Conservation (phyloP, 2,888 invertebrate genomes). For the Tachina lurida region DNA sequence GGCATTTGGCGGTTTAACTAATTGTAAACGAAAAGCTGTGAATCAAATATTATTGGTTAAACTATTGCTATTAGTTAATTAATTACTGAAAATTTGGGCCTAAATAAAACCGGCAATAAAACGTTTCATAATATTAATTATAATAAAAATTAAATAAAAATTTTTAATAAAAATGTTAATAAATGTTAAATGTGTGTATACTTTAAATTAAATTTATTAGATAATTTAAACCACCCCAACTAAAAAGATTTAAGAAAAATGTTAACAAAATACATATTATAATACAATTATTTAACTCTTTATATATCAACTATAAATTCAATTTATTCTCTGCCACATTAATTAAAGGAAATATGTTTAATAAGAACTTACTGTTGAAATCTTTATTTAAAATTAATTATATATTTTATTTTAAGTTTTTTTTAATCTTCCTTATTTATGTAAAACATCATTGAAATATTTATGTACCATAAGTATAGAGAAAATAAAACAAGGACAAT, state of each 20-base stretch:
- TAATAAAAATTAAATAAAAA: background rate
- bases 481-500: constrained; percentile 43
- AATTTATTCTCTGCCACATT: constrained; percentile 34
- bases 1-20: no score
- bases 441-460: constrained; percentile 44
- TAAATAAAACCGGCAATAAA: background rate
- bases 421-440: constrained; percentile 40
- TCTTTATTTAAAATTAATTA: background rate
- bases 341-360: constrained; percentile 53
- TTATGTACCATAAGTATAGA: constrained; percentile 16
- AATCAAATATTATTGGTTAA: no score
- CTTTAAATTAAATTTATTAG: constrained; percentile 12
- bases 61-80: no score
- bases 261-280: background rate
- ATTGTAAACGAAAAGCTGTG: no score
- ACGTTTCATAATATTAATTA: background rate
- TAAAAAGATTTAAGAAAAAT: background rate
- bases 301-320: constrained; percentile 15
- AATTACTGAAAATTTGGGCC: no score
- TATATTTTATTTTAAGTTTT: background rate
- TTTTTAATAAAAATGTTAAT: constrained; percentile 37
- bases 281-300: constrained; percentile 37
- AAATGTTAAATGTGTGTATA: constrained; percentile 54
- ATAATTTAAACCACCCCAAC: background rate
- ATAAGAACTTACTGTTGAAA: constrained; percentile 41